Percentiles rank a stretch among this genome's conserved stretches.
These are phyloP conservation scores for Ferdinandea cuprea DNA, from an alignment of 2,888 invertebrate species.

Conservation along the genomic window DNA sequence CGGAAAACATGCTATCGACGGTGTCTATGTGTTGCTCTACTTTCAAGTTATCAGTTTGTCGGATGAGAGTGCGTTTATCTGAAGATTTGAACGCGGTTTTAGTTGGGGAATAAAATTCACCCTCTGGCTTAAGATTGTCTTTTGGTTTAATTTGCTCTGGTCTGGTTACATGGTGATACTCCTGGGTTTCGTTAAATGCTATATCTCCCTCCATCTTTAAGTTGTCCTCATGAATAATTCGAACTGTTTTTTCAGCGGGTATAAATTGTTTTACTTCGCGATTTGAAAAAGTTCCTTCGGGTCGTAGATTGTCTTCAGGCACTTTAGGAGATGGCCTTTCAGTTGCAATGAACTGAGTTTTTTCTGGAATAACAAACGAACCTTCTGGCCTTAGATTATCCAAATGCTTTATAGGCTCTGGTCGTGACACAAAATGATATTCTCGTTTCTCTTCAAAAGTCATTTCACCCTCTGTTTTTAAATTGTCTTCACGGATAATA, in stretches of 20 bases:
- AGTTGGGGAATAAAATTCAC: conserved; percentile 84
- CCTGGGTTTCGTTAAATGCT: conserved; percentile 83
- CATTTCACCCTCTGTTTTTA: conserved; percentile 85
- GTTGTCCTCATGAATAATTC: conserved; percentile 84
- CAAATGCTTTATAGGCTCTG: conserved; percentile 81
- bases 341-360: conserved; percentile 79
- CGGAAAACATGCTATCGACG: conserved; percentile 76
- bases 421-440: conserved; percentile 84
- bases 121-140: conserved; percentile 85
- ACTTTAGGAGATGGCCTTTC: conserved; percentile 82
- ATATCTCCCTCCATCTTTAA: conserved; percentile 84
- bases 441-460: conserved; percentile 83
- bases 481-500: conserved; percentile 84
- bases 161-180: conserved; percentile 84
- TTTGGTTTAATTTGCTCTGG: conserved; percentile 82
- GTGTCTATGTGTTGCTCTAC: conserved; percentile 84
- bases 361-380: conserved; percentile 84
- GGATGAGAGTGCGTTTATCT: conserved; percentile 82
- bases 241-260: conserved; percentile 82
- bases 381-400: conserved; percentile 85
- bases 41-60: conserved; percentile 84
- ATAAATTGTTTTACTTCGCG: conserved; percentile 79
- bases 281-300: conserved; percentile 85
- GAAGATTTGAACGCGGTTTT: conserved; percentile 84
- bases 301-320: conserved; percentile 85